phyloP scores from a whole-genome alignment of 1,140 invertebrate genomes.

The Planococcus citri region DNA sequence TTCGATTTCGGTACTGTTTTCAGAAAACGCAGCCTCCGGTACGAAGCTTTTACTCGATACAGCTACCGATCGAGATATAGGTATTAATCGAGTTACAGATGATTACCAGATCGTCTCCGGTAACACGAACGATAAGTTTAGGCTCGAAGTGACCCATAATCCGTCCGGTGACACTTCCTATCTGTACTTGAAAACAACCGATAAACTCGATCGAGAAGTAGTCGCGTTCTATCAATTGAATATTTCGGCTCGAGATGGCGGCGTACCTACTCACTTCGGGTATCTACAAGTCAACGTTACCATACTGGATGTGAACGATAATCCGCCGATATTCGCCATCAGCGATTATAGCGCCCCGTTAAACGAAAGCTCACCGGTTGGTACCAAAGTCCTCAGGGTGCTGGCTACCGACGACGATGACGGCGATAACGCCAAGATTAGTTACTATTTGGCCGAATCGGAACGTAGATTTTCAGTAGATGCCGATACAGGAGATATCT shows the following conservation, averaged over 20 bases:
- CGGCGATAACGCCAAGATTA: constrained; percentile 82
- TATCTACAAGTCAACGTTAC: constrained; percentile 81
- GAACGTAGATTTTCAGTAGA: constrained; percentile 80
- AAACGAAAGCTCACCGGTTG: constrained; percentile 78
- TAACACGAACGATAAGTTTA: constrained; percentile 76
- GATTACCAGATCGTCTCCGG: constrained; percentile 79
- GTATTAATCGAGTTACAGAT: constrained; percentile 71
- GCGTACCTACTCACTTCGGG: constrained; percentile 62
- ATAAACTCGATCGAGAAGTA: constrained; percentile 76
- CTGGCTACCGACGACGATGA: constrained; percentile 81
- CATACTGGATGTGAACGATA: constrained; percentile 87
- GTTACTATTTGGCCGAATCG: constrained; percentile 71
- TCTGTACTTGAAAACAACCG: constrained; percentile 78
- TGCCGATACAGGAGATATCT: constrained; percentile 73
- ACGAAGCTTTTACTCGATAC: constrained; percentile 75
- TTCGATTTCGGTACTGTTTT: constrained; percentile 70
- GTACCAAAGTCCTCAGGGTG: constrained; percentile 78
- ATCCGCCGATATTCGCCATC: constrained; percentile 84
- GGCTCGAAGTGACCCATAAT: constrained; percentile 71
- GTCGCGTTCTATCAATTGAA: constrained; percentile 71
- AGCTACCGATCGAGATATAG: constrained; percentile 71
- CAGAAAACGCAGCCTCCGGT: constrained; percentile 76
- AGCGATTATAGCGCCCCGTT: constrained; percentile 82
- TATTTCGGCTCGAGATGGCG: constrained; percentile 78
- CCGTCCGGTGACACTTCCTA: constrained; percentile 78